A percentile compares a stretch with the other conserved stretches of the same genome.
These are phyloP conservation scores for Eurystomus gularis DNA, from an alignment of 2,113 vertebrate species.

Conservation along the genomic window DNA sequence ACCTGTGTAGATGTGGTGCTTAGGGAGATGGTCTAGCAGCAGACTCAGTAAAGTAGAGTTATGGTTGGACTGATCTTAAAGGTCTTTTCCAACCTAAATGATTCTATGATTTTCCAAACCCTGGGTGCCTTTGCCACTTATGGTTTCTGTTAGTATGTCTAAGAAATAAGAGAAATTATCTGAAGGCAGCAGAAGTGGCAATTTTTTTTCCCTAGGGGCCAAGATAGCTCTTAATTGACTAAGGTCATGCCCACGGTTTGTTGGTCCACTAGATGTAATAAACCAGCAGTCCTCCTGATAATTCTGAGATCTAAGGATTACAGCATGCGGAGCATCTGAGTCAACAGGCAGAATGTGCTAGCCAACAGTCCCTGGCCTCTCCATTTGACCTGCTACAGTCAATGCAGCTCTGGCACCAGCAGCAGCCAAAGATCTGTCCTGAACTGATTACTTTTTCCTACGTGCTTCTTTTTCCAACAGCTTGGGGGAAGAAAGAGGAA, in stretches of 20 bases:
- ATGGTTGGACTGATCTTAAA: too few species aligned
- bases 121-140: not conserved
- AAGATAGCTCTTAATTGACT: not conserved
- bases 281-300: not conserved
- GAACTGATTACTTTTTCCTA: not conserved
- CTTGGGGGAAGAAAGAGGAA: not conserved
- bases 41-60: too few species aligned
- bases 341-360: not conserved
- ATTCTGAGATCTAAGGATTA: not conserved
- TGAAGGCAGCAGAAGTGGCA: not conserved
- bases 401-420: not conserved
- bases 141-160: not conserved
- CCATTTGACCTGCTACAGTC: slow-evolving; percentile 15
- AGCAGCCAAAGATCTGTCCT: slow-evolving; percentile 20
- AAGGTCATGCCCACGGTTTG: not conserved
- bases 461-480: not conserved
- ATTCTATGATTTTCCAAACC: not conserved
- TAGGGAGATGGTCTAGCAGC: too few species aligned
- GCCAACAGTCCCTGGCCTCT: not conserved
- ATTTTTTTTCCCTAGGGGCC: not conserved
- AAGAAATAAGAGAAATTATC: not conserved
- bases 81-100: too few species aligned
- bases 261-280: not conserved
- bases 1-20: too few species aligned
- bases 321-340: not conserved